These are phyloP conservation scores for Lasiurus cinereus DNA, from an alignment of 2,113 vertebrate genomes.

Conservation along the genomic window DNA sequence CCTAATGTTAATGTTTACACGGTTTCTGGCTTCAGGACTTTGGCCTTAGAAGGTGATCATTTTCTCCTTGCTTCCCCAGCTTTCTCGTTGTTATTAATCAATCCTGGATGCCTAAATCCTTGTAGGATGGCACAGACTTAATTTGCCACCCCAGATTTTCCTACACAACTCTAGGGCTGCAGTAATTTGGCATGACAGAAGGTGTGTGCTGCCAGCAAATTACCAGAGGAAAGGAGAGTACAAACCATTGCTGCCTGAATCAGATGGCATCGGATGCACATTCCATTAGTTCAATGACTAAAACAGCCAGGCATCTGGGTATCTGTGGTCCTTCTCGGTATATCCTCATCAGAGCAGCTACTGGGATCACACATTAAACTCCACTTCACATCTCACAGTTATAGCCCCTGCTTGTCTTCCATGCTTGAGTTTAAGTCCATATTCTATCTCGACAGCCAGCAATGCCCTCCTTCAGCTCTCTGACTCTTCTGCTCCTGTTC, in stretches of 20 bases:
- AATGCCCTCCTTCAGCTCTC: not conserved
- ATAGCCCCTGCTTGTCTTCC: not conserved
- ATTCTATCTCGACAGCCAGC: not conserved
- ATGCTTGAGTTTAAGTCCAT: not conserved
- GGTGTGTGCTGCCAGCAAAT: constrained; percentile 69
- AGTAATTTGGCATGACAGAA: constrained; percentile 76
- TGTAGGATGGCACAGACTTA: constrained; percentile 67
- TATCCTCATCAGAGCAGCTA: not conserved
- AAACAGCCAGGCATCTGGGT: constrained; percentile 28
- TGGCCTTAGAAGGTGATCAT: constrained; percentile 65
- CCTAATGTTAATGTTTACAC: constrained; percentile 67
- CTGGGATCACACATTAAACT: not conserved
- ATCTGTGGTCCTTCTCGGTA: not conserved
- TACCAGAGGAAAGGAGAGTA: constrained; percentile 68
- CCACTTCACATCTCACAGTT: not conserved
- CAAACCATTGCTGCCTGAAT: constrained; percentile 75
- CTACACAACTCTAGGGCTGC: constrained; percentile 66
- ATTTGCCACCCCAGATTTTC: constrained; percentile 72
- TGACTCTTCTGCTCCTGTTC: not conserved
- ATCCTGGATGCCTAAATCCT: constrained; percentile 63
- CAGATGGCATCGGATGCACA: constrained; percentile 69
- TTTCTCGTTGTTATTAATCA: constrained; percentile 75
- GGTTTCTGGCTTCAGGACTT: constrained; percentile 74
- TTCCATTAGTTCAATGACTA: constrained; percentile 66
- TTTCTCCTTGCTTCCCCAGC: constrained; percentile 44